Percentiles rank a stretch among this genome's conserved stretches.
phyloP scores from a whole-genome alignment of 2,888 invertebrate species.

The Apotomis betuletana region DNA sequence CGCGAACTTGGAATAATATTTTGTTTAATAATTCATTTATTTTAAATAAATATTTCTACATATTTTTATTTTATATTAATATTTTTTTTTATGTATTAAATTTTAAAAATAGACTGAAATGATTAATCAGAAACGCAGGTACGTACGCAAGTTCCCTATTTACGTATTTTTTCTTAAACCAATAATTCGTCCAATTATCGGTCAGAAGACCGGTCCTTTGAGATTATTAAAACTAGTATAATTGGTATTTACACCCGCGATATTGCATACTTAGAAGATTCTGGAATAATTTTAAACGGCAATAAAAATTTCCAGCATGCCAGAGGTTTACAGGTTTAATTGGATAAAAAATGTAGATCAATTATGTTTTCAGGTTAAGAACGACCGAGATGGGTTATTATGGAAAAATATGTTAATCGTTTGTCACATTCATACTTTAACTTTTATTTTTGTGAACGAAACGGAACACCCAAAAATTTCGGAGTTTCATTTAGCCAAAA shows the following conservation, averaged over 20 bases:
- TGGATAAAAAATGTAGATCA: constrained; percentile 15
- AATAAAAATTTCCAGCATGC: constrained; percentile 27
- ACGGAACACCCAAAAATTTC: no score
- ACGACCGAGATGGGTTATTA: not conserved
- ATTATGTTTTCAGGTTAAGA: constrained; percentile 5
- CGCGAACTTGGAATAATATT: no score
- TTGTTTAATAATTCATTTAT: no score
- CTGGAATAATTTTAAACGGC: constrained; percentile 20
- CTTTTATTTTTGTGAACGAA: not conserved
- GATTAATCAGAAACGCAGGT: not conserved
- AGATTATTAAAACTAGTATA: constrained; percentile 12
- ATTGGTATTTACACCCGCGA: constrained; percentile 16
- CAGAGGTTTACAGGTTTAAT: constrained; percentile 14
- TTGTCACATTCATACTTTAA: not conserved
- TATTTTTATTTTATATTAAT: no score
- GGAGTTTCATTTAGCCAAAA: no score
- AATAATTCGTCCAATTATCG: constrained; percentile 25
- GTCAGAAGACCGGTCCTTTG: constrained; percentile 17
- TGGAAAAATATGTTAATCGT: not conserved
- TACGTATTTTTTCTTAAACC: constrained; percentile 1
- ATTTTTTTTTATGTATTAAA: no score
- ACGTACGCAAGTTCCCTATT: not conserved
- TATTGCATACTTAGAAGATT: constrained; percentile 21
- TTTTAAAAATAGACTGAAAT: no score
- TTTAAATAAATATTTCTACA: no score